Percentiles rank a stretch among this genome's conserved stretches.
These are phyloP conservation scores for Tor tambroides DNA, from an alignment of 2,113 vertebrate species.

Conservation along the genomic window DNA sequence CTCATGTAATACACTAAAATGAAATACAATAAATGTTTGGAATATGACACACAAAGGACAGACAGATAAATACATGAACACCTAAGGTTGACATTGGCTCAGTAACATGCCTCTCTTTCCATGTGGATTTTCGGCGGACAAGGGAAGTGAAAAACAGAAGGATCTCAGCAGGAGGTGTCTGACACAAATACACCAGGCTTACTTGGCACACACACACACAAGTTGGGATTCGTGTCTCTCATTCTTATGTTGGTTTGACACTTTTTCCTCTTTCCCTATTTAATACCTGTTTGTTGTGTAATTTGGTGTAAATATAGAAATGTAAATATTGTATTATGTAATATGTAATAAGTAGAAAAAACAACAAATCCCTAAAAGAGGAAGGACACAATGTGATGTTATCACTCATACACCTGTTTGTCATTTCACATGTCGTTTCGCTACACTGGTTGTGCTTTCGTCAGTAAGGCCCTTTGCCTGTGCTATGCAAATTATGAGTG, in stretches of 20 bases:
- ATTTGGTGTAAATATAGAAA: background rate
- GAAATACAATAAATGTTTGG: background rate
- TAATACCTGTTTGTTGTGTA: background rate
- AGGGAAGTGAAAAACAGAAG: slow-evolving; percentile 57
- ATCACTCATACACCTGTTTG: background rate
- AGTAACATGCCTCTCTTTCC: background rate
- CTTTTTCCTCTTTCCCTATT: background rate
- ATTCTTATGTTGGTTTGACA: background rate
- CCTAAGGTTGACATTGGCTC: slow-evolving; percentile 17
- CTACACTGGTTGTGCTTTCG: slow-evolving; percentile 15
- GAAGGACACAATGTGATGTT: background rate
- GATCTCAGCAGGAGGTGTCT: slow-evolving; percentile 65
- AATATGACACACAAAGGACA: background rate
- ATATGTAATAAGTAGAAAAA: background rate
- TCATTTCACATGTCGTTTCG: background rate
- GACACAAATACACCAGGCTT: slow-evolving; percentile 54
- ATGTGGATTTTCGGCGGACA: slow-evolving; percentile 43
- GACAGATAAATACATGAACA: background rate
- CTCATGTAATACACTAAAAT: background rate
- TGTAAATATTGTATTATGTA: background rate
- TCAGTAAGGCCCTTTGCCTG: slow-evolving; percentile 34
- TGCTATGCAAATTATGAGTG: slow-evolving; percentile 45
- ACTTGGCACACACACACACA: slow-evolving; percentile 29
- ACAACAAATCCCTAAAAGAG: background rate
- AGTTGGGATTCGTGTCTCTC: background rate